Evolutionary conservation across 1,140 invertebrate genomes (phyloP).

Genomic region (Bombus consobrinus): DNA sequence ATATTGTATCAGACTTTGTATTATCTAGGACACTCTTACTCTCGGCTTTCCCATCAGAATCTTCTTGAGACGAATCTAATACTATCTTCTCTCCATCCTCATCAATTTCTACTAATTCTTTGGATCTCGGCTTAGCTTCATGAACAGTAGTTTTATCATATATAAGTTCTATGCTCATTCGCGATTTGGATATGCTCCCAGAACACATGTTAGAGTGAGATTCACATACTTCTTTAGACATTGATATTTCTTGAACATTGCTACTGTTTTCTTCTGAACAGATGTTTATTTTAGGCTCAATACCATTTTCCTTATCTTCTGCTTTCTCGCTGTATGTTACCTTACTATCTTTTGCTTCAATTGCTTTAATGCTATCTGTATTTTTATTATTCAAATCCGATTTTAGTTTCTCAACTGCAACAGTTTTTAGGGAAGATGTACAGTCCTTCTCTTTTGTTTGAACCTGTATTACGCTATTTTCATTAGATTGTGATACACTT

Average conservation of each 20-base stretch:
- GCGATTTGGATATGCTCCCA: constrained; percentile 41
- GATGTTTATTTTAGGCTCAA: neutral
- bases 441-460: neutral
- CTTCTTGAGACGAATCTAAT: constrained; percentile 70
- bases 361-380: neutral
- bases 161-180: constrained; percentile 75
- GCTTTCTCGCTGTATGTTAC: neutral
- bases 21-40: constrained; percentile 53
- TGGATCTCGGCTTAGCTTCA: constrained; percentile 55
- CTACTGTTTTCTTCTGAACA: neutral
- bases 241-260: neutral
- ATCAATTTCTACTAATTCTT: constrained; percentile 75
- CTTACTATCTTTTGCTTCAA: neutral
- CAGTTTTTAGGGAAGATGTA: neutral
- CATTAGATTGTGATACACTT: neutral
- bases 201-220: neutral
- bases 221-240: neutral
- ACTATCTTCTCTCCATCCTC: constrained; percentile 74
- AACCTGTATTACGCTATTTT: neutral
- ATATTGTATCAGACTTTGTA: constrained; percentile 54
- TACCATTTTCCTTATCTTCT: constrained; percentile 25
- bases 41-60: constrained; percentile 29
- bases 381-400: neutral
- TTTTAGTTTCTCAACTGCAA: constrained; percentile 2
- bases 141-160: constrained; percentile 68